Conservation (phyloP, 2,888 invertebrate genomes). For the Pogonocherus hispidulus region DNA sequence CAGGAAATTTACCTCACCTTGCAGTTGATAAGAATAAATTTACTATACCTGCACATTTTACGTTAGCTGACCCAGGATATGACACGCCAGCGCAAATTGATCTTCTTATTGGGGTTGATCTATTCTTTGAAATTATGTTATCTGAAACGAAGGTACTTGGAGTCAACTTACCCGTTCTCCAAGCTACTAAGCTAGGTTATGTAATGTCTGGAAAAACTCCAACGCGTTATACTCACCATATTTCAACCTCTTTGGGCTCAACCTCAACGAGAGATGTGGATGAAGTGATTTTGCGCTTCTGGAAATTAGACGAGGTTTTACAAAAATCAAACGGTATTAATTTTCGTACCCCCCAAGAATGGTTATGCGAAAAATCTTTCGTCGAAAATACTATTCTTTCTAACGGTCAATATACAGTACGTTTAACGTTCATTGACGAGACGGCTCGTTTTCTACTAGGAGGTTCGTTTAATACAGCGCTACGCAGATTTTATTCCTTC, state of each 20-base stretch:
- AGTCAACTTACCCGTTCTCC: constrained; percentile 5
- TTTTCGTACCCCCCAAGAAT: not conserved
- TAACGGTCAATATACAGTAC: not conserved
- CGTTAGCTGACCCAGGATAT: not conserved
- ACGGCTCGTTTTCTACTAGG: not conserved
- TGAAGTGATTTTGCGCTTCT: too few species aligned
- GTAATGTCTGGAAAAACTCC: constrained; percentile 1
- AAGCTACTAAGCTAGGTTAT: constrained; percentile 7
- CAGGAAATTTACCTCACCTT: not conserved
- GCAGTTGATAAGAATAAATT: not conserved
- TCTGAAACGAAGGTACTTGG: not conserved
- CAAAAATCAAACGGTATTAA: too few species aligned
- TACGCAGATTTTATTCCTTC: not conserved
- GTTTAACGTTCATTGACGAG: not conserved
- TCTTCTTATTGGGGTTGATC: not conserved
- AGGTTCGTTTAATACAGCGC: constrained; percentile 3
- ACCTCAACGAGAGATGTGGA: too few species aligned
- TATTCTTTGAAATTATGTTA: not conserved
- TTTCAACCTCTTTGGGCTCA: too few species aligned
- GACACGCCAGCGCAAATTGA: not conserved
- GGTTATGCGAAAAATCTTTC: not conserved
- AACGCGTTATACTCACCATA: too few species aligned
- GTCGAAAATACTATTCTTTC: not conserved
- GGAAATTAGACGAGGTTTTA: too few species aligned
- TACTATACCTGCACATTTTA: not conserved